Conservation (phyloP, 2,888 invertebrate genomes). For the Seira musarum region DNA sequence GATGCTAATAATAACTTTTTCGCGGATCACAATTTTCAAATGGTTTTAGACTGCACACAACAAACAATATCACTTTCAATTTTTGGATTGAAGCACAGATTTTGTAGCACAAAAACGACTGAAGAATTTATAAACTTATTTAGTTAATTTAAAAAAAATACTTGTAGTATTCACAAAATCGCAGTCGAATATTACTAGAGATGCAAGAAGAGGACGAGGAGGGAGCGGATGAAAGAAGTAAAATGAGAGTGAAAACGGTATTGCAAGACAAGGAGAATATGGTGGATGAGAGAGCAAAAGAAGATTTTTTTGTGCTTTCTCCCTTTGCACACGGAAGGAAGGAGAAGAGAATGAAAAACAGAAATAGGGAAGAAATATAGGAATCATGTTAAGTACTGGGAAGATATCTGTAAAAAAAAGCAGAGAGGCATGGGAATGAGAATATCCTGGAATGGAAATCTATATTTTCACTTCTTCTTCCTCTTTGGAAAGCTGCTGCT, state of each 20-base stretch:
- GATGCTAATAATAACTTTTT: too few species aligned
- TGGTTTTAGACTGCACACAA: too few species aligned
- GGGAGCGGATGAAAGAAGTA: conserved; percentile 49
- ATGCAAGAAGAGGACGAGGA: conserved; percentile 23
- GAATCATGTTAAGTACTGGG: too few species aligned
- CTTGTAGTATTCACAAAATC: too few species aligned
- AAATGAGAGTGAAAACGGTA: conserved; percentile 40
- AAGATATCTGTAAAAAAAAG: conserved; percentile 17
- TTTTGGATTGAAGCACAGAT: too few species aligned
- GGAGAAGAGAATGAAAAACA: conserved; percentile 43
- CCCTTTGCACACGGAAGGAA: conserved; percentile 20
- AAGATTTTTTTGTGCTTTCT: too few species aligned
- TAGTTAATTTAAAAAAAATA: too few species aligned
- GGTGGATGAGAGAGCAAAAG: conserved; percentile 35
- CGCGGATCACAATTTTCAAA: too few species aligned
- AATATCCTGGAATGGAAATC: conserved; percentile 37
- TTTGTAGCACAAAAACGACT: too few species aligned
- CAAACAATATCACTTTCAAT: too few species aligned
- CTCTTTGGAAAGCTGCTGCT: conserved; percentile 18
- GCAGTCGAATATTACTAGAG: too few species aligned
- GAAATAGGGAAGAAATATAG: conserved; percentile 42
- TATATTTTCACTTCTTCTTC: conserved; percentile 40
- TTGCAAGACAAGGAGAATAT: conserved; percentile 42
- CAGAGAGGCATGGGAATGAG: conserved; percentile 7
- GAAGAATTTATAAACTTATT: too few species aligned